Base-by-base conservation (phyloP, 2,113 vertebrate species). In the Lasiurus borealis region DNA sequence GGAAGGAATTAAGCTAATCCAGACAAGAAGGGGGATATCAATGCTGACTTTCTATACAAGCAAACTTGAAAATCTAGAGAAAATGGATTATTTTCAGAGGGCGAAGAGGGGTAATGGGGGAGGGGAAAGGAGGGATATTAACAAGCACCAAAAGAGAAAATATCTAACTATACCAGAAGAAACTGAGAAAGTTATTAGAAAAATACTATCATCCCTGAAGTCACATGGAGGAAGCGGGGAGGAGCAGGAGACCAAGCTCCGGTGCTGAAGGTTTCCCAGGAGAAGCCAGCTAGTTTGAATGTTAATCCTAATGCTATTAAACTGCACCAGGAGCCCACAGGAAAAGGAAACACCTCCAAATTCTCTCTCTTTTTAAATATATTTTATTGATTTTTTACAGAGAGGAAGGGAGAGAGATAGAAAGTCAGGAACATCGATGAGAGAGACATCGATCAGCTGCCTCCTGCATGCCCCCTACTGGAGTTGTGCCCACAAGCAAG, bases 51-150 rank as follows among this genome's bases (percentile, higher is more conserved):
- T 66, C 46, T 64, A 25, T 54, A 54, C 54, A 72, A 52, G 29
- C 19, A 48, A 52, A 85, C 34, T 62, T 19, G 66, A 76, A 86
- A 66, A 71, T 29, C 57, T 62, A 52, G 18, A 90, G 40, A 34
- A 88, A 78, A 46, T 25, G 23, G 44, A 13, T 86, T n/a, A 44
- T 64, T 91, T 86, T 72, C 36, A 59, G 12, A 15, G 29, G 5
- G 7, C 1, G 73, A 64, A 8, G 0, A 2, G 0, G 0, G 0
- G 13, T 2, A 21, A 9, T 3, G 21, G 57, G 57, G 57, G 23
- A 1, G 57, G 57, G 57, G 57, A 8, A 19, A 2, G 54, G 62
- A 4, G 0, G 0, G 0, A 7, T 69, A 31, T 34, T n/a, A 52
- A 86, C 27, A 62, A 66, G 31, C 48, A 81, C 34, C 57, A 10